A percentile compares a stretch with the other conserved stretches of the same genome.
Conservation (phyloP, 2,797 vertebrate species). For the Ctenosaura bakeri region DNA sequence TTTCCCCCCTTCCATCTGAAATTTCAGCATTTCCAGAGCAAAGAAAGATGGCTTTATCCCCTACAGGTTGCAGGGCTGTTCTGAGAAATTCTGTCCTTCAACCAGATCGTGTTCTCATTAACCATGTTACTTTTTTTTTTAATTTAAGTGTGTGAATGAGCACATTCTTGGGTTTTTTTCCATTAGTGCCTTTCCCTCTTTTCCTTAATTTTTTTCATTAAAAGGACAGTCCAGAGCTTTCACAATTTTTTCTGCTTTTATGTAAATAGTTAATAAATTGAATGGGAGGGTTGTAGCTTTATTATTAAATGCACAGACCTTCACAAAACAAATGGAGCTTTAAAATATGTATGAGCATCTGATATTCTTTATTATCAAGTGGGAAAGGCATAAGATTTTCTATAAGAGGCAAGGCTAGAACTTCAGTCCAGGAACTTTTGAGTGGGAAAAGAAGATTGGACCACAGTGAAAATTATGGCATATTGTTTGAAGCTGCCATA, state of each 20-base stretch:
- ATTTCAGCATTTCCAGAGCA: slow-evolving; percentile 72
- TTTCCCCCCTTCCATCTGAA: slow-evolving; percentile 71
- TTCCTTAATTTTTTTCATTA: slow-evolving; percentile 80
- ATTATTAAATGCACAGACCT: slow-evolving; percentile 62
- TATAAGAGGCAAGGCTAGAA: slow-evolving; percentile 36
- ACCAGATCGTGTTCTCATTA: slow-evolving; percentile 67
- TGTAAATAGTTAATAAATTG: slow-evolving; percentile 72
- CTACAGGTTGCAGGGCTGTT: slow-evolving; percentile 63
- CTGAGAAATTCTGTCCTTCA: slow-evolving; percentile 65
- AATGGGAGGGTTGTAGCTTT: slow-evolving; percentile 60
- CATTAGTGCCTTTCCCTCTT: slow-evolving; percentile 93
- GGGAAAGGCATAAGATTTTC: slow-evolving; percentile 52
- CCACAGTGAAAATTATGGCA: slow-evolving; percentile 44
- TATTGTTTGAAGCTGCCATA: slow-evolving; percentile 1
- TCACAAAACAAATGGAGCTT: slow-evolving; percentile 70
- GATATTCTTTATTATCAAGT: slow-evolving; percentile 68
- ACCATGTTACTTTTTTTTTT: slow-evolving; percentile 65
- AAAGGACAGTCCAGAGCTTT: slow-evolving; percentile 79
- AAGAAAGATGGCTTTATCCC: slow-evolving; percentile 48
- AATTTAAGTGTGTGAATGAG: slow-evolving; percentile 82
- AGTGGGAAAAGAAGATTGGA: slow-evolving; percentile 33
- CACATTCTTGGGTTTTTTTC: slow-evolving; percentile 82
- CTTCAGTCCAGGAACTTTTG: slow-evolving; percentile 55
- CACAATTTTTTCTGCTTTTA: slow-evolving; percentile 70
- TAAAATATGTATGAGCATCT: slow-evolving; percentile 65